Conservation (phyloP, 2,797 vertebrate species). For the Urophycis tenuis region DNA sequence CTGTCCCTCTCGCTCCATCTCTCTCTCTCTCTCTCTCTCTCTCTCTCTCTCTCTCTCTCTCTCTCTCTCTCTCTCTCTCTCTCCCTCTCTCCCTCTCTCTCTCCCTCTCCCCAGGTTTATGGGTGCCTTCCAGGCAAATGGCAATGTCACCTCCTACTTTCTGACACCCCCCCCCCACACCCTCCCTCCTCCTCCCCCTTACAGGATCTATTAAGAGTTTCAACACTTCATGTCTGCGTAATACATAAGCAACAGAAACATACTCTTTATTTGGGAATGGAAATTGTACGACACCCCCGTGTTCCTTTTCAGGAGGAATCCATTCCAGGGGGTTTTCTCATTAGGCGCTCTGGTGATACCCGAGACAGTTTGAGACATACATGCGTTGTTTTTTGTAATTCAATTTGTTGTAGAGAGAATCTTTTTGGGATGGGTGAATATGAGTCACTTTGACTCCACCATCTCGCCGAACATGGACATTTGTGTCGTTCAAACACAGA, state of each 20-base stretch:
- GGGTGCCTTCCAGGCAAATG: conserved; percentile 69
- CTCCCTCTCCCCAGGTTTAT: conserved; percentile 60
- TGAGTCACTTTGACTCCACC: neutral
- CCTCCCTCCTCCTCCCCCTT: conserved; percentile 62
- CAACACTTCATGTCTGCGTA: conserved; percentile 43
- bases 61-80: conserved; percentile 19
- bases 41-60: conserved; percentile 25
- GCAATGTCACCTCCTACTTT: conserved; percentile 66
- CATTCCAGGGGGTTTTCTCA: neutral
- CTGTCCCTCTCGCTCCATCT: conserved; percentile 32
- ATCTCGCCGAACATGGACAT: neutral
- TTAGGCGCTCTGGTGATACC: neutral
- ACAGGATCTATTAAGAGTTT: conserved; percentile 49
- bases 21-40: conserved; percentile 25
- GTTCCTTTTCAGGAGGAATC: conserved; percentile 18
- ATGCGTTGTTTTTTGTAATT: neutral
- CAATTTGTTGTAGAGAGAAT: neutral
- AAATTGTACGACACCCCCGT: conserved; percentile 22
- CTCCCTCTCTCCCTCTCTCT: conserved; percentile 41
- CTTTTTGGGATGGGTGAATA: neutral
- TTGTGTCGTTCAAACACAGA: neutral
- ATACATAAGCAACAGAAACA: conserved; percentile 39
- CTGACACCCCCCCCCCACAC: conserved; percentile 49
- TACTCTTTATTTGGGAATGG: conserved; percentile 31
- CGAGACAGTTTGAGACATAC: neutral